A percentile compares a stretch with the other conserved stretches of the same genome.
Conservation (phyloP, 2,888 invertebrate genomes). For the Cheilosia impressa region DNA sequence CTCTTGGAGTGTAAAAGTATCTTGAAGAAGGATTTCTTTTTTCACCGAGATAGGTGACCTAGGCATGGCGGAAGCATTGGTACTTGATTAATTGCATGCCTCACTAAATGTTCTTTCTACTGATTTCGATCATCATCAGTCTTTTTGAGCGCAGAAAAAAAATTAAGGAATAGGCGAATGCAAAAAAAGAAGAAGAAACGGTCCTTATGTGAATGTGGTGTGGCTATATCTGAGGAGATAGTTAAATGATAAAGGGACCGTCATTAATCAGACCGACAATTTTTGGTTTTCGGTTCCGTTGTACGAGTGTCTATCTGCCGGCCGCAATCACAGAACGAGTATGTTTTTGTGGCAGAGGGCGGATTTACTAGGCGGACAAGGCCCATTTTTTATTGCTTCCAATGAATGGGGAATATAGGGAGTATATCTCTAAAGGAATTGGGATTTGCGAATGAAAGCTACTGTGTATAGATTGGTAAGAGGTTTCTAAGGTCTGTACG, state of each 20-base stretch:
- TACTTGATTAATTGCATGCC: slow-evolving; percentile 75
- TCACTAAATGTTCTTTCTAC: slow-evolving; percentile 74
- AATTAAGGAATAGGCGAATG: slow-evolving; percentile 45
- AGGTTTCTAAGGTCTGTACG: no score
- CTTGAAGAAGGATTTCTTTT: slow-evolving; percentile 29
- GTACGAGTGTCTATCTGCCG: slow-evolving; percentile 53
- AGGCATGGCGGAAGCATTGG: slow-evolving; percentile 40
- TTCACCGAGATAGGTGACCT: slow-evolving; percentile 9
- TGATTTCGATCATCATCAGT: slow-evolving; percentile 75
- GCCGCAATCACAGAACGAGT: slow-evolving; percentile 50
- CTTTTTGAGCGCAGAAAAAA: slow-evolving; percentile 44
- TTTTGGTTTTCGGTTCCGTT: slow-evolving; percentile 65
- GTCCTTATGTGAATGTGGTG: slow-evolving; percentile 52
- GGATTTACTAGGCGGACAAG: slow-evolving; percentile 25
- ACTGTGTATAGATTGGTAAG: no score
- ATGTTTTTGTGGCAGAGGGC: slow-evolving; percentile 14
- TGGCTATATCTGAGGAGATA: slow-evolving; percentile 66
- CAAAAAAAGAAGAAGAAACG: slow-evolving; percentile 14
- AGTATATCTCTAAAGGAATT: no score
- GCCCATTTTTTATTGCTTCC: slow-evolving; percentile 5
- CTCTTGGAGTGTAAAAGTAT: slow-evolving; percentile 29
- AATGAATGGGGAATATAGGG: no score
- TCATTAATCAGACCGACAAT: slow-evolving; percentile 75
- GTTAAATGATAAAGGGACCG: slow-evolving; percentile 69
- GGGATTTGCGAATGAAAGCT: no score